phyloP scores from a whole-genome alignment of 2,113 vertebrate genomes.

The Tauraco erythrolophus region DNA sequence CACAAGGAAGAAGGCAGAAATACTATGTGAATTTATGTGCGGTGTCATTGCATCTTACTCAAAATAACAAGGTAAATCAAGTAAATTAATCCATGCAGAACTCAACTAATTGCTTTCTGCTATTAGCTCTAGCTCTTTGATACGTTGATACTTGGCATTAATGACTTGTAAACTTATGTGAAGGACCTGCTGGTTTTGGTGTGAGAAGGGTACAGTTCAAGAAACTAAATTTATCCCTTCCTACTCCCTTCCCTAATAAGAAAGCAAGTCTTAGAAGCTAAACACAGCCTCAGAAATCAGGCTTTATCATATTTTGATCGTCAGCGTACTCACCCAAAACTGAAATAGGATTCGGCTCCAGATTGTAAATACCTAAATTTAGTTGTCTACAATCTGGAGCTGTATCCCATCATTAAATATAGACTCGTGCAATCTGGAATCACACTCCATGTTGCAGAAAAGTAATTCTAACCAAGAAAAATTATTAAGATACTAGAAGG shows the following conservation, averaged over 20 bases:
- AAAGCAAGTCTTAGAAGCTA: neutral
- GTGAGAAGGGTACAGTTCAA: neutral
- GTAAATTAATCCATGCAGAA: neutral
- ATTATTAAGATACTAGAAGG: neutral
- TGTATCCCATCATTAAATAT: neutral
- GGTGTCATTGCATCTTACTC: neutral
- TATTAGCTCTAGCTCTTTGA: neutral
- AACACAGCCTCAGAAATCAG: neutral
- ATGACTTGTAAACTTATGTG: neutral
- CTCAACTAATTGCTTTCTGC: neutral
- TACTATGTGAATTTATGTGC: neutral
- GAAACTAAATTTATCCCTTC: neutral
- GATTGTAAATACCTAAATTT: constrained; percentile 17
- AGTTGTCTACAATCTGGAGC: neutral
- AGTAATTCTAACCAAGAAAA: neutral
- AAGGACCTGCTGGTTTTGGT: neutral
- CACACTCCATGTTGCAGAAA: neutral
- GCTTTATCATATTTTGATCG: neutral
- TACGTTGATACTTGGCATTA: neutral
- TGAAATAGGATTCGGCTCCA: neutral
- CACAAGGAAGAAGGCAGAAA: neutral
- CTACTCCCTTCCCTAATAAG: neutral
- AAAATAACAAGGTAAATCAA: neutral
- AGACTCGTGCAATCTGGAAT: neutral
- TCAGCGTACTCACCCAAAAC: neutral